Evolutionary conservation across 2,113 vertebrate species (phyloP).

Genomic region (Puffinus mauretanicus): DNA sequence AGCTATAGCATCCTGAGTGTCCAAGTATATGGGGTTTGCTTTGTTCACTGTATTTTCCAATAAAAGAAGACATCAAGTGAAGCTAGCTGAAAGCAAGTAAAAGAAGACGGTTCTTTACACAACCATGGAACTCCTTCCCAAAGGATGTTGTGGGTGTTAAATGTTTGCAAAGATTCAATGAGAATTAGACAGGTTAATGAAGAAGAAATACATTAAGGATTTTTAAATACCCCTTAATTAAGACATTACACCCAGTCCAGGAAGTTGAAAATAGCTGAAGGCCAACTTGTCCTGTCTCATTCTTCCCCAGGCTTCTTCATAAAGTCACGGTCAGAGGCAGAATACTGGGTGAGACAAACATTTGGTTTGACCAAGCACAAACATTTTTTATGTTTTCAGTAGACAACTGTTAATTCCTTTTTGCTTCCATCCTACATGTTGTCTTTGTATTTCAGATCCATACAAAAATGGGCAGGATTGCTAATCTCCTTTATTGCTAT

Average conservation of each 20-base stretch:
- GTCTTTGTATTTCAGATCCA: neutral
- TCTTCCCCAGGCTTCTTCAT: neutral
- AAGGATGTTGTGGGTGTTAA: neutral
- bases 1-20: neutral
- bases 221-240: neutral
- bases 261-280: neutral
- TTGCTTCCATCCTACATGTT: neutral
- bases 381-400: neutral
- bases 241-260: neutral
- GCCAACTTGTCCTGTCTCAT: neutral
- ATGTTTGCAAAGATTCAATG: neutral
- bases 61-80: neutral
- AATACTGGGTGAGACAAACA: neutral
- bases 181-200: neutral
- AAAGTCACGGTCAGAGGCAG: neutral
- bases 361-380: neutral
- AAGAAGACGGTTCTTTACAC: neutral
- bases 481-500: slow-evolving; percentile 21
- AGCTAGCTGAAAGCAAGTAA: neutral
- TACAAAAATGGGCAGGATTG: neutral
- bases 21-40: neutral
- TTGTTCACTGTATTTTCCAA: neutral
- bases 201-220: neutral
- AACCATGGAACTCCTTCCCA: neutral
- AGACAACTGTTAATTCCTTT: neutral